phyloP scores from a whole-genome alignment of 1,140 invertebrate genomes.

The Cydia pomonella region DNA sequence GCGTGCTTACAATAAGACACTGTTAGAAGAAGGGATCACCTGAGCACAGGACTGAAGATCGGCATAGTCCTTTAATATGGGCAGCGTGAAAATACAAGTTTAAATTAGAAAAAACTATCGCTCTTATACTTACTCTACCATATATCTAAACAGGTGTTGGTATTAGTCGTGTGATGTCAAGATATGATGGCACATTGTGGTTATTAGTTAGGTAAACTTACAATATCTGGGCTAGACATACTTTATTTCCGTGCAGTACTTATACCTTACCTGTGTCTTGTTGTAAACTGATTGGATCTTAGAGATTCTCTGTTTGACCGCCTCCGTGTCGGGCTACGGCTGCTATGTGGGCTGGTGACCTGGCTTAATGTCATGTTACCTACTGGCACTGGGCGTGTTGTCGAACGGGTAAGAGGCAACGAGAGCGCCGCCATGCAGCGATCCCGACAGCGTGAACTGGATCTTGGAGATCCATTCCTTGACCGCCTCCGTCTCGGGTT shows the following conservation, averaged over 20 bases:
- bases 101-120: no score
- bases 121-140: no score
- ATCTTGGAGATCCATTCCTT: slow-evolving; percentile 96
- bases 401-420: slow-evolving; percentile 97
- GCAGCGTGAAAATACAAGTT: slow-evolving; percentile 77
- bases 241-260: no score
- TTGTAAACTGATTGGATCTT: no score
- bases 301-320: no score
- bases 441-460: slow-evolving; percentile 95
- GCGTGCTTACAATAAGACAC: not conserved
- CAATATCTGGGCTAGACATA: no score
- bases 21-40: slow-evolving; percentile 81
- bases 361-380: slow-evolving; percentile 73
- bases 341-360: not conserved
- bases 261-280: no score
- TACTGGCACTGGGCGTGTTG: slow-evolving; percentile 94
- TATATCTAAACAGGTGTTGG: no score
- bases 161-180: no score
- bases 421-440: slow-evolving; percentile 94
- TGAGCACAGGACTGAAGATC: slow-evolving; percentile 89
- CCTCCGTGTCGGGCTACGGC: no score
- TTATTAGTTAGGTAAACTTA: no score
- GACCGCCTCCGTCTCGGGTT: slow-evolving; percentile 96
- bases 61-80: slow-evolving; percentile 87
- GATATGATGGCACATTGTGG: no score